Conservation (phyloP, 1,140 invertebrate species). For the Achatina immaculata region DNA sequence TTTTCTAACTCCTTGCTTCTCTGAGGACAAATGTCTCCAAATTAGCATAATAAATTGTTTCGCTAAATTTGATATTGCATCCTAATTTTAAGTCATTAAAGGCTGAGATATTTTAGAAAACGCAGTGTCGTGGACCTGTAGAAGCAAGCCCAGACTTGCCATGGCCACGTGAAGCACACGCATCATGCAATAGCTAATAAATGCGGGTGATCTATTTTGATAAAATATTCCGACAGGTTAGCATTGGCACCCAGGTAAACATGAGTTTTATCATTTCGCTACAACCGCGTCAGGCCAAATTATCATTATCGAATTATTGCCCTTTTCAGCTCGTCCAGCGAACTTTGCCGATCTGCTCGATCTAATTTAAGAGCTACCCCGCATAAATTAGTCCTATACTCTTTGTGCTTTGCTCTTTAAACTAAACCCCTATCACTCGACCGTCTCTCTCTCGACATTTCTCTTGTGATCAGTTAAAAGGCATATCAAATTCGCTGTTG, state of each 20-base stretch:
- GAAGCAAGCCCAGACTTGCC: not conserved
- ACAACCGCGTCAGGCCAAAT: not conserved
- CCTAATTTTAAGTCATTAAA: not conserved
- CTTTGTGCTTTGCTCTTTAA: not conserved
- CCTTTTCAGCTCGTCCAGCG: not conserved
- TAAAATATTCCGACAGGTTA: not conserved
- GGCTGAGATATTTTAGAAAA: not conserved
- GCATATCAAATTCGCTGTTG: constrained; percentile 15
- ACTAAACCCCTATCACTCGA: not conserved
- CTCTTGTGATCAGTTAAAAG: not conserved
- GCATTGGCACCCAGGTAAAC: not conserved
- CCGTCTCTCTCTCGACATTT: too few relatives aligned
- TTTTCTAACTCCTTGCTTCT: not conserved
- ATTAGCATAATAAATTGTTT: constrained; percentile 13
- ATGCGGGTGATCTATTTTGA: not conserved
- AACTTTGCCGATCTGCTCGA: not conserved
- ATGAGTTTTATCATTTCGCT: not conserved
- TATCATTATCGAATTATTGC: constrained; percentile 15
- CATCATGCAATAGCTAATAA: not conserved
- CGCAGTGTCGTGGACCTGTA: too few relatives aligned
- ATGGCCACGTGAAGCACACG: not conserved
- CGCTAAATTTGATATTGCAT: not conserved
- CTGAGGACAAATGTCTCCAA: not conserved
- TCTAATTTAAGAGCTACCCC: not conserved
- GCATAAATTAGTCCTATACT: constrained; percentile 6